phyloP scores from a whole-genome alignment of 1,140 invertebrate species.

The Drosophila nigrodunni region DNA sequence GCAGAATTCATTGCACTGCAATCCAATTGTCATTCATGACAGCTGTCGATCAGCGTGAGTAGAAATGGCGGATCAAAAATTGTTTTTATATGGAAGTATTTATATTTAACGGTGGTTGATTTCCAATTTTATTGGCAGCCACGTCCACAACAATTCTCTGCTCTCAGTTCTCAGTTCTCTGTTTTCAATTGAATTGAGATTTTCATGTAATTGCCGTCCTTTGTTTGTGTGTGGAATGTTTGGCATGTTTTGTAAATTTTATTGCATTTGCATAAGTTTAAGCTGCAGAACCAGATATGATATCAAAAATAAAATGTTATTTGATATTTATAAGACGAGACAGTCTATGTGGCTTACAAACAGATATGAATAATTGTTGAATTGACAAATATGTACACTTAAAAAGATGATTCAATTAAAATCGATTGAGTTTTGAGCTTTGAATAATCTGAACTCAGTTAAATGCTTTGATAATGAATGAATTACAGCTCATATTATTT shows the following conservation, averaged over 20 bases:
- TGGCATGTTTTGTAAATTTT: conserved; percentile 75
- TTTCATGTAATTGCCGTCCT: conserved; percentile 71
- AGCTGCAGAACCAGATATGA: neutral
- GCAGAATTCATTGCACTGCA: conserved; percentile 22
- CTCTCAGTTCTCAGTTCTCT: conserved; percentile 3
- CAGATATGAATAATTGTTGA: neutral
- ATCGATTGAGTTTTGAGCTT: neutral
- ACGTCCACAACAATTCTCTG: conserved; percentile 1
- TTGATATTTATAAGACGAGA: too few relatives aligned
- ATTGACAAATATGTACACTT: neutral
- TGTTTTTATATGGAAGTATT: conserved; percentile 16
- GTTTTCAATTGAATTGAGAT: conserved; percentile 44
- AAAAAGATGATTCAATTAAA: neutral
- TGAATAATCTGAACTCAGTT: neutral
- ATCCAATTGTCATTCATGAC: conserved; percentile 81
- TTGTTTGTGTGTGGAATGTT: conserved; percentile 58
- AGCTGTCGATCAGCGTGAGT: conserved; percentile 69
- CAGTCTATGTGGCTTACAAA: neutral
- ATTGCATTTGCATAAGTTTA: conserved; percentile 59
- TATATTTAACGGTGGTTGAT: conserved; percentile 65
- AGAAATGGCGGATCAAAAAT: conserved; percentile 74
- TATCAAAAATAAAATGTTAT: too few relatives aligned
- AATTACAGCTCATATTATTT: too few relatives aligned
- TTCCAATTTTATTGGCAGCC: conserved; percentile 51
- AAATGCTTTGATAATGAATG: too few relatives aligned